Conservation (phyloP, 2,888 invertebrate genomes). For the Tryphoninae sp. region DNA sequence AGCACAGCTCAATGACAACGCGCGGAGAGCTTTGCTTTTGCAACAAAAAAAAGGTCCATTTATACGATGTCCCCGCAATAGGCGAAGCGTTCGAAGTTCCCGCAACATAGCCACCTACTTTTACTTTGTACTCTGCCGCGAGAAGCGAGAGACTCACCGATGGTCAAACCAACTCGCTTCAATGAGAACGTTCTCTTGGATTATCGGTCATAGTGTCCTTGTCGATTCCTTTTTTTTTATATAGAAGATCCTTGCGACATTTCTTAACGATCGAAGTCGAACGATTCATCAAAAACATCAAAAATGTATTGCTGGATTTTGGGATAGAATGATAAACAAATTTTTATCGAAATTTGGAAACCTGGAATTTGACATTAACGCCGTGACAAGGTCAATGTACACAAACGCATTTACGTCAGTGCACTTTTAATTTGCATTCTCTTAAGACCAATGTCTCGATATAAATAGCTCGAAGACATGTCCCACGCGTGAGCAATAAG, state of each 20-base stretch:
- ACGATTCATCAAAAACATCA: no score
- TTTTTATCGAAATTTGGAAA: no score
- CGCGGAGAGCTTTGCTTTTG: conserved; percentile 26
- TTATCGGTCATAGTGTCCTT: conserved; percentile 5
- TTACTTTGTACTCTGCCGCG: conserved; percentile 46
- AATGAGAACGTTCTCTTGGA: conserved; percentile 39
- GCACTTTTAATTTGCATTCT: not conserved
- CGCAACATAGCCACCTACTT: conserved; percentile 33
- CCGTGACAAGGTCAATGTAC: not conserved
- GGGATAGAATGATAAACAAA: no score
- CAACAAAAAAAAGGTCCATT: conserved; percentile 30
- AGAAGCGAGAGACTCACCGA: not conserved
- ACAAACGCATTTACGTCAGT: not conserved
- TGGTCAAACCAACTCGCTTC: not conserved
- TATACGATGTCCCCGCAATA: conserved; percentile 27
- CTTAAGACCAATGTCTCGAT: conserved; percentile 27
- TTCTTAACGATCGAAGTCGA: no score
- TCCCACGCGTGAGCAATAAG: conserved; percentile 35
- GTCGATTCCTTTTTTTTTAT: not conserved
- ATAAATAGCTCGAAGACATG: conserved; percentile 3
- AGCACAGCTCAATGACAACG: conserved; percentile 57
- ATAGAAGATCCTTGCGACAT: not conserved
- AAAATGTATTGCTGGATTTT: no score
- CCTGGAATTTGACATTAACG: no score
- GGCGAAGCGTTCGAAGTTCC: conserved; percentile 24